phyloP scores from a whole-genome alignment of 2,888 invertebrate genomes.

The Noctua janthina region DNA sequence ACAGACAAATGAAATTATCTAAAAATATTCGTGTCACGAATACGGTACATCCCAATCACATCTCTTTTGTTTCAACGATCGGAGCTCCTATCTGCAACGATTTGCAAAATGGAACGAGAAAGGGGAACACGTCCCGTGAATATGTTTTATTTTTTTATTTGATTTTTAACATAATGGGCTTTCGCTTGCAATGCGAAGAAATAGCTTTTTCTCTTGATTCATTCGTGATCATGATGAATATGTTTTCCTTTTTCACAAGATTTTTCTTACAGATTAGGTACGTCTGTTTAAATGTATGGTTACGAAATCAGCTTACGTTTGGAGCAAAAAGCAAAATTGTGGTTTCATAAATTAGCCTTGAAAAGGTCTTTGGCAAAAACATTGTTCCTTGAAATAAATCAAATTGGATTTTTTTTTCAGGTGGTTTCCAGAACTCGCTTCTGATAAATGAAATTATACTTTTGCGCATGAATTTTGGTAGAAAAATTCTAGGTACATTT shows the following conservation, averaged over 20 bases:
- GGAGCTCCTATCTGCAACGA: conserved; percentile 24
- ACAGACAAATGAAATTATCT: background rate
- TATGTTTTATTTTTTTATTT: conserved; percentile 56
- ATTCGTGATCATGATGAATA: conserved; percentile 46
- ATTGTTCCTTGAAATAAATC: conserved; percentile 24
- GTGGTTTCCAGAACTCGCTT: conserved; percentile 2
- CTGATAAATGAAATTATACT: conserved; percentile 13
- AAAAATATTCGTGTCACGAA: conserved; percentile 25
- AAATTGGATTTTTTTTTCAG: conserved; percentile 18
- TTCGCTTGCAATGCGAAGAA: conserved; percentile 49
- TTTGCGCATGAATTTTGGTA: background rate
- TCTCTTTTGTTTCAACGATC: conserved; percentile 32
- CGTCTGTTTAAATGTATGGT: conserved; percentile 51
- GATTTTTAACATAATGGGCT: conserved; percentile 60
- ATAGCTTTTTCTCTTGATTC: conserved; percentile 59
- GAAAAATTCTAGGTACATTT: no score
- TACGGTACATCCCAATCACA: background rate
- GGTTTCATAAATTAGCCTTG: conserved; percentile 33
- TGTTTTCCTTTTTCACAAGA: conserved; percentile 44
- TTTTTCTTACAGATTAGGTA: conserved; percentile 47
- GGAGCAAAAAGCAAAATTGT: conserved; percentile 19
- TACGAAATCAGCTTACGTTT: conserved; percentile 41
- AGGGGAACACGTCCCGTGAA: conserved; percentile 40
- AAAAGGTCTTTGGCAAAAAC: conserved; percentile 25
- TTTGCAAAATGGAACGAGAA: conserved; percentile 53